phyloP scores from a whole-genome alignment of 2,797 vertebrate genomes.

The Apogon talboti region DNA sequence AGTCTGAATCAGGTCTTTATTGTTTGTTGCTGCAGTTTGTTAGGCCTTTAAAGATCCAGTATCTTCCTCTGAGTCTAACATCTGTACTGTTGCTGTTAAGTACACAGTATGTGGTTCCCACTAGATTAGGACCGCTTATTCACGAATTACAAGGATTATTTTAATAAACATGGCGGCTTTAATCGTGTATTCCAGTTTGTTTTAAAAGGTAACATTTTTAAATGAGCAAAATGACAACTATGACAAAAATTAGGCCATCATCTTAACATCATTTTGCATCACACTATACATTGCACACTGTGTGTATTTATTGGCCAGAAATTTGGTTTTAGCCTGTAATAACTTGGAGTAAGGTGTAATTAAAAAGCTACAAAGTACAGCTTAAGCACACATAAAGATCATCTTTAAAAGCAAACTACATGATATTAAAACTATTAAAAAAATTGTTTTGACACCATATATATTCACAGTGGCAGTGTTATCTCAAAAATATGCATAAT shows the following conservation, averaged over 20 bases:
- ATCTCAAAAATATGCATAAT: conserved; percentile 12
- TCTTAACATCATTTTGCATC: too few species aligned
- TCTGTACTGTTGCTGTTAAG: conserved; percentile 45
- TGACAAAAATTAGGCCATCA: too few species aligned
- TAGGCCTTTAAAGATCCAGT: conserved; percentile 9
- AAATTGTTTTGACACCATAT: too few species aligned
- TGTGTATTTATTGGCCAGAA: too few species aligned
- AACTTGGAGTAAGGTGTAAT: too few species aligned
- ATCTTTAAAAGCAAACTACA: too few species aligned
- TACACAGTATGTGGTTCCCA: conserved; percentile 19
- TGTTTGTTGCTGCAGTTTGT: conserved; percentile 18
- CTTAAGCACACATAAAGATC: too few species aligned
- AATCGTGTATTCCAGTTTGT: background rate
- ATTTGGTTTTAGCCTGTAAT: too few species aligned
- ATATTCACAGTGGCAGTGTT: background rate
- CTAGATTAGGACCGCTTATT: conserved; percentile 12
- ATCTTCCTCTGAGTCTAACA: conserved; percentile 34
- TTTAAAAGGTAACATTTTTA: too few species aligned
- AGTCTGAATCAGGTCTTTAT: background rate
- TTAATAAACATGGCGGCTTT: background rate
- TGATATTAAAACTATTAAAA: too few species aligned
- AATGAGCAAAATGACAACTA: background rate
- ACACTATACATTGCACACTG: too few species aligned
- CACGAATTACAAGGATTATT: background rate
- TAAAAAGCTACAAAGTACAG: too few species aligned